Conservation (phyloP, 2,797 vertebrate genomes). For the Sciaenops ocellatus region DNA sequence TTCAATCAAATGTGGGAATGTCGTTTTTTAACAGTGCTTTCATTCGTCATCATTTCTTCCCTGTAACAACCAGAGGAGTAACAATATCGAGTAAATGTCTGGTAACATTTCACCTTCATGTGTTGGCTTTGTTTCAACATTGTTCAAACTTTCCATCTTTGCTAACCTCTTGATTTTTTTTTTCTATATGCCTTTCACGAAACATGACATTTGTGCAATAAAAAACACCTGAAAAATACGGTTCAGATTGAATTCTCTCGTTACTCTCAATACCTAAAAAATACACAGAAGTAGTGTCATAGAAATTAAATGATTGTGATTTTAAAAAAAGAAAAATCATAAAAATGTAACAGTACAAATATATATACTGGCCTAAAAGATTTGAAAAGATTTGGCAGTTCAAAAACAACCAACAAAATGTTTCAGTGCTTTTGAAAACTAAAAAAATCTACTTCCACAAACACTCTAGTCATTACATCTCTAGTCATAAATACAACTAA, state of each 20-base stretch:
- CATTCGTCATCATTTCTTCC: conserved; percentile 16
- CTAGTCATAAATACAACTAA: conserved; percentile 6
- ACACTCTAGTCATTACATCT: neutral
- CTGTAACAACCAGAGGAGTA: conserved; percentile 2
- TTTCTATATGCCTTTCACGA: conserved; percentile 63
- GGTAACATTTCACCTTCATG: conserved; percentile 43
- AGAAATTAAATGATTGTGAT: conserved; percentile 36
- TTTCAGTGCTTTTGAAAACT: conserved; percentile 49
- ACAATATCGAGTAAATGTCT: conserved; percentile 28
- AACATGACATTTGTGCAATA: conserved; percentile 81
- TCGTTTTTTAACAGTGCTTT: conserved; percentile 11
- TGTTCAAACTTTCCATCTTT: conserved; percentile 40
- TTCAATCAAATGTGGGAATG: conserved; percentile 13
- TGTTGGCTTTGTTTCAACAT: conserved; percentile 45
- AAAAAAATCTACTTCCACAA: neutral
- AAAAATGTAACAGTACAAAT: conserved; percentile 20
- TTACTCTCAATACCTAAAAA: conserved; percentile 31
- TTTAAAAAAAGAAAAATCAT: neutral
- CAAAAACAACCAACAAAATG: neutral
- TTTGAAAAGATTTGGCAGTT: conserved; percentile 11
- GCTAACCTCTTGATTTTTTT: conserved; percentile 28
- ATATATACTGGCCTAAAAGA: neutral
- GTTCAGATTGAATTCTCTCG: conserved; percentile 28
- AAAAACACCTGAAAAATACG: conserved; percentile 72
- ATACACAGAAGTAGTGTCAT: conserved; percentile 36